Evolutionary conservation across 1,140 invertebrate genomes (phyloP).

Genomic region (Panulirus ornatus): DNA sequence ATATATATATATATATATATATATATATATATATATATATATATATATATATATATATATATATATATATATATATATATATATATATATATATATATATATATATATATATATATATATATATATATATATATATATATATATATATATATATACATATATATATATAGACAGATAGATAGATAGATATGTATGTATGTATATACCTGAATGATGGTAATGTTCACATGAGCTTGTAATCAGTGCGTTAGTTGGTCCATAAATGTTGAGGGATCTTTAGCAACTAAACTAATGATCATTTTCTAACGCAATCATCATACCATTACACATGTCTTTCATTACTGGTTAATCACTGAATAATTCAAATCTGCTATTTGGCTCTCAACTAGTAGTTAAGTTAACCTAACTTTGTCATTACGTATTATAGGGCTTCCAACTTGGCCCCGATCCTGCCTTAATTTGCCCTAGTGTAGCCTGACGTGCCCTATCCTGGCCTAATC

Average conservation of each 20-base stretch:
- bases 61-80: neutral
- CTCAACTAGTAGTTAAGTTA: too few species aligned
- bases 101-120: neutral
- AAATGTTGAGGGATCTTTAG: too few species aligned
- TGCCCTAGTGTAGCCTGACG: neutral
- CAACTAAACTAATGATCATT: too few species aligned
- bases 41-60: neutral
- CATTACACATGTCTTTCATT: neutral
- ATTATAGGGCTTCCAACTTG: neutral
- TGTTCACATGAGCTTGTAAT: too few species aligned
- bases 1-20: neutral
- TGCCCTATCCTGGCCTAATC: neutral
- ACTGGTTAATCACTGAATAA: neutral
- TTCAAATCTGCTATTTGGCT: neutral
- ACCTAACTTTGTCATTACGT: too few species aligned
- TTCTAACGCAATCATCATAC: neutral
- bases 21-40: neutral
- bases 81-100: neutral
- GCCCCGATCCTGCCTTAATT: neutral
- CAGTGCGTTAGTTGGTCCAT: too few species aligned
- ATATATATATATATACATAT: too few species aligned
- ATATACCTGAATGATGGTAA: too few species aligned
- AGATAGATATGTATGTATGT: too few species aligned
- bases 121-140: too few species aligned
- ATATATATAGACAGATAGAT: too few species aligned